Conservation (phyloP, 2,888 invertebrate genomes). For the Nephrocerus scutellatus region DNA sequence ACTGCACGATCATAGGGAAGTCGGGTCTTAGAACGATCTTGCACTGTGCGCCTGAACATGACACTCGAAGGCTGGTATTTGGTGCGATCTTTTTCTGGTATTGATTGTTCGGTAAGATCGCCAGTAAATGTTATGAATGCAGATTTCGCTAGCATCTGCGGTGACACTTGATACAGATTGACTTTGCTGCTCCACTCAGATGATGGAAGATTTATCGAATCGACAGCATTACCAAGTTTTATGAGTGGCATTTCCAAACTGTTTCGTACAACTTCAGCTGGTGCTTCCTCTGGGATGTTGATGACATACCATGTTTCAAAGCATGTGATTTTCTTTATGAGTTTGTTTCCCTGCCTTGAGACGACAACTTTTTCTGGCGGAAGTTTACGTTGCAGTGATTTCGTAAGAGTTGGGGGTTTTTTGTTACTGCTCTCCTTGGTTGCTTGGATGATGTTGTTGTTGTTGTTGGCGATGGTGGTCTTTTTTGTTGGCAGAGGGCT, state of each 20-base stretch:
- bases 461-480: constrained; percentile 11
- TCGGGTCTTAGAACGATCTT: constrained; percentile 31
- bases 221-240: constrained; percentile 39
- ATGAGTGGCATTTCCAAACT: constrained; percentile 39
- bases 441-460: constrained; percentile 7
- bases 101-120: constrained; percentile 39
- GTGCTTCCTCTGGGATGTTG: constrained; percentile 31
- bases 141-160: constrained; percentile 29
- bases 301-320: constrained; percentile 48
- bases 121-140: constrained; percentile 38
- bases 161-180: constrained; percentile 38
- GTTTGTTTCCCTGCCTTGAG: constrained; percentile 40
- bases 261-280: constrained; percentile 30
- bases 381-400: constrained; percentile 20
- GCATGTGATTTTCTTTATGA: constrained; percentile 47
- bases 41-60: constrained; percentile 41
- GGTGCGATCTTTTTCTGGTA: constrained; percentile 40
- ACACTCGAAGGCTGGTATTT: constrained; percentile 46
- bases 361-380: constrained; percentile 41
- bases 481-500: constrained; percentile 22
- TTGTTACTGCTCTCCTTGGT: background rate
- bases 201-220: constrained; percentile 37
- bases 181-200: constrained; percentile 43
- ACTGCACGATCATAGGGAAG: constrained; percentile 47
- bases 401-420: constrained; percentile 1